A percentile compares a stretch with the other conserved stretches of the same genome.
Evolutionary conservation across 2,888 invertebrate species (phyloP).

Genomic region (Eucriotettix oculatus): DNA sequence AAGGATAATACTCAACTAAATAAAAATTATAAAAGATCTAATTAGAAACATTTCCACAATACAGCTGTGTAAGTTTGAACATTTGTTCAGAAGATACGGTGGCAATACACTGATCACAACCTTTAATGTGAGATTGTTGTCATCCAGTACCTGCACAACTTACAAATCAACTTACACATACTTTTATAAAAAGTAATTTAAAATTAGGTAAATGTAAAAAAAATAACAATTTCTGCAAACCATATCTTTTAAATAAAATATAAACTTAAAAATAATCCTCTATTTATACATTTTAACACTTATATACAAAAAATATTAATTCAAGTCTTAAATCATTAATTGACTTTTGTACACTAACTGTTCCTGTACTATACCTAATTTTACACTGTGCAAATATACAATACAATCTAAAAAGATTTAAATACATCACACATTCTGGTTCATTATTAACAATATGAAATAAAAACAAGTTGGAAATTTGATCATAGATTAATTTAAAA

Average conservation of each 20-base stretch:
- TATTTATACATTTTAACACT: slow-evolving; percentile 10
- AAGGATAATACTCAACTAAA: too few relatives aligned
- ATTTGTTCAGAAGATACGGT: slow-evolving; percentile 11
- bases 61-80: slow-evolving; percentile 5
- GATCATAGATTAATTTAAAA: slow-evolving; percentile 11
- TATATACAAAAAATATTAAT: slow-evolving; percentile 39
- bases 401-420: slow-evolving; percentile 11
- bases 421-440: slow-evolving; percentile 12
- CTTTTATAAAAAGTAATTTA: not conserved
- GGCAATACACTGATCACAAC: slow-evolving; percentile 11
- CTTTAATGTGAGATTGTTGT: slow-evolving; percentile 2
- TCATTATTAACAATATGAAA: slow-evolving; percentile 8
- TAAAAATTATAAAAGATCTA: too few relatives aligned
- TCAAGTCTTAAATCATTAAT: slow-evolving; percentile 31
- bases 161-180: not conserved
- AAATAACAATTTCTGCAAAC: slow-evolving; percentile 7
- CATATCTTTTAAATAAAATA: slow-evolving; percentile 12
- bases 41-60: not conserved
- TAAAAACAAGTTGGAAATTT: slow-evolving; percentile 7
- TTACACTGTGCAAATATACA: slow-evolving; percentile 19
- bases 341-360: slow-evolving; percentile 33
- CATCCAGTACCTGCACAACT: not conserved
- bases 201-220: not conserved
- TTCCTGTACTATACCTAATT: slow-evolving; percentile 9
- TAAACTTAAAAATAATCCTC: slow-evolving; percentile 9